Base-by-base conservation (phyloP, 1,140 invertebrate species). In the Idris sp. region DNA sequence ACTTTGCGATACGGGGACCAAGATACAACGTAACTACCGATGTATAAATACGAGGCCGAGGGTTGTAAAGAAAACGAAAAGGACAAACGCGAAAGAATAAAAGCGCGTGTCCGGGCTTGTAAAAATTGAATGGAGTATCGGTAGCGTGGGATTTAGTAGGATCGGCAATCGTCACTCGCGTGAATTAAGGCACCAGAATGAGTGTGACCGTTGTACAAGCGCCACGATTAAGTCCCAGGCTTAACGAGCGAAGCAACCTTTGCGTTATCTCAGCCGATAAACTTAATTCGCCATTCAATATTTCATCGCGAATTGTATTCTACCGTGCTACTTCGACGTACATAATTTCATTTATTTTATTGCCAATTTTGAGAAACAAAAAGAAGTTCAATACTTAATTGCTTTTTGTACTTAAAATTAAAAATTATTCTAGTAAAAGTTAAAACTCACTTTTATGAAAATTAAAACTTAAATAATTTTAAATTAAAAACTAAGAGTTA, bases 201-300 rank as follows among this genome's bases (percentile, higher is more conserved):
- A 62, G 64, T 83, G 83, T 82, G 82, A 84, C 79, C 79, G 79
- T 81, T 81, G 83, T 85, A 79, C 82, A 59, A 64, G 74, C 51
- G 58, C 77, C 51, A 74, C 82, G 83, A 85, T 83, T 84, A 84
- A 84, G 80, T 83, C 73, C 59, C 78, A 81, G 81, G 78, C 83
- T 85, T 81, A 83, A 84, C 83, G 84, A 84, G 83, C 83, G 26
- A 28, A 59, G 53, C 68, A 73, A 64, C 64, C 56, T 75, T 64
- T 35, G 59, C 51, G 26, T 75, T 75, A 69, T 75, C 73, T 58
- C 30, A 6, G 8, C 26, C 49, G 73, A 75, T 75, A 75, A 68
- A 75, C 51, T 75, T 69, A 44, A 75, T 53, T 75, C 53, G 35
- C 56, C 41, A 51, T 62, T 59, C 41, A 54, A 75, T 75, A 69